These are phyloP conservation scores for Ametastegia equiseti DNA, from an alignment of 2,888 invertebrate species.

Conservation along the genomic window DNA sequence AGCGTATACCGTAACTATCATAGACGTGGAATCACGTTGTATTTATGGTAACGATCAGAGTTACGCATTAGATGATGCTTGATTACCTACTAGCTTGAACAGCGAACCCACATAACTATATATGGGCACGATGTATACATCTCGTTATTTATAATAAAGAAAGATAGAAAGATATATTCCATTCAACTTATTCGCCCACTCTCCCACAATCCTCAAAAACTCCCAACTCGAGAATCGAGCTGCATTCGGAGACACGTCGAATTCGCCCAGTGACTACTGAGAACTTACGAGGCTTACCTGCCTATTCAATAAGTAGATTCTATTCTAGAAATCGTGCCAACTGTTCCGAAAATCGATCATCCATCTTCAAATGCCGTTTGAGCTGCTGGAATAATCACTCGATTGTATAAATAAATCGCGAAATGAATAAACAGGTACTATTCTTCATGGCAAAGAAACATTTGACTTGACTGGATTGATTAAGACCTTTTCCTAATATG, in stretches of 20 bases:
- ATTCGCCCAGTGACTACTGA: neutral
- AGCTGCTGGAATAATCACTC: neutral
- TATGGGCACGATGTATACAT: slow-evolving; percentile 73
- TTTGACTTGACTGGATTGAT: too few species aligned
- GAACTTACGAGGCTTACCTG: too few species aligned
- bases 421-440: too few species aligned
- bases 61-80: slow-evolving; percentile 68
- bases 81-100: slow-evolving; percentile 57
- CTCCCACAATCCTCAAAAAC: too few species aligned
- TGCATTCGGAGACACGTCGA: neutral
- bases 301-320: too few species aligned
- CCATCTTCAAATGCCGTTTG: too few species aligned
- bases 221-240: neutral
- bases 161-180: slow-evolving; percentile 57
- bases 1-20: neutral
- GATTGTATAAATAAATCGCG: too few species aligned
- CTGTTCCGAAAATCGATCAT: too few species aligned
- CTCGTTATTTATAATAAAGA: slow-evolving; percentile 74
- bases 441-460: too few species aligned
- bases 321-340: too few species aligned
- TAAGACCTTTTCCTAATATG: too few species aligned
- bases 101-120: slow-evolving; percentile 62
- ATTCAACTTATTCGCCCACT: neutral
- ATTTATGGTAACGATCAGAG: slow-evolving; percentile 15
- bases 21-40: neutral